phyloP scores from a whole-genome alignment of 2,888 invertebrate genomes.

The Mesorhabditis belari region DNA sequence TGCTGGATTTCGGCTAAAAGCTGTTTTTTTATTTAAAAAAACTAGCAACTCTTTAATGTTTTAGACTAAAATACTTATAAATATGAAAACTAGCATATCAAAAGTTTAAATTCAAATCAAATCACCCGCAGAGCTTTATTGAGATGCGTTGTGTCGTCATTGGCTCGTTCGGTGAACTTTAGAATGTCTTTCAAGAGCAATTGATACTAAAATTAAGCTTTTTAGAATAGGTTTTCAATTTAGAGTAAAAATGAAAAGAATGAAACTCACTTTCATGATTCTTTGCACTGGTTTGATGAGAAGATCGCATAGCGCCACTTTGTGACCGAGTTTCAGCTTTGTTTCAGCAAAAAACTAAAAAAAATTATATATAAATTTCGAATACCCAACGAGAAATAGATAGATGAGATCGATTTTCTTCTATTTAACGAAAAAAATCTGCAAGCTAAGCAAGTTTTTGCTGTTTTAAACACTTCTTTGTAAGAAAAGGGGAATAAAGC shows the following conservation, averaged over 20 bases:
- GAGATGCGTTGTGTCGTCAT: constrained; percentile 72
- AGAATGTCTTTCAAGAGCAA: constrained; percentile 66
- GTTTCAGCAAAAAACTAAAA: constrained; percentile 63
- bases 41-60: too few species aligned
- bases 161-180: constrained; percentile 80
- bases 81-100: neutral
- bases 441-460: too few species aligned
- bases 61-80: too few species aligned
- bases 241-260: constrained; percentile 51
- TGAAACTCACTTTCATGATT: constrained; percentile 98
- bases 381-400: too few species aligned
- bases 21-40: too few species aligned
- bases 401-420: too few species aligned
- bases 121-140: constrained; percentile 73
- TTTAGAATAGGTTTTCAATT: constrained; percentile 70
- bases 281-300: constrained; percentile 94
- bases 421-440: too few species aligned
- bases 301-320: constrained; percentile 83
- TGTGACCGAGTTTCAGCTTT: constrained; percentile 83
- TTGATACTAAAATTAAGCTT: constrained; percentile 62
- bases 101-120: constrained; percentile 53
- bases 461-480: too few species aligned
- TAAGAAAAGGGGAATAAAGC: too few species aligned
- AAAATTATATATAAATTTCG: neutral
- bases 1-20: too few species aligned